Evolutionary conservation across 2,888 invertebrate genomes (phyloP).

Genomic region (Troides helena): DNA sequence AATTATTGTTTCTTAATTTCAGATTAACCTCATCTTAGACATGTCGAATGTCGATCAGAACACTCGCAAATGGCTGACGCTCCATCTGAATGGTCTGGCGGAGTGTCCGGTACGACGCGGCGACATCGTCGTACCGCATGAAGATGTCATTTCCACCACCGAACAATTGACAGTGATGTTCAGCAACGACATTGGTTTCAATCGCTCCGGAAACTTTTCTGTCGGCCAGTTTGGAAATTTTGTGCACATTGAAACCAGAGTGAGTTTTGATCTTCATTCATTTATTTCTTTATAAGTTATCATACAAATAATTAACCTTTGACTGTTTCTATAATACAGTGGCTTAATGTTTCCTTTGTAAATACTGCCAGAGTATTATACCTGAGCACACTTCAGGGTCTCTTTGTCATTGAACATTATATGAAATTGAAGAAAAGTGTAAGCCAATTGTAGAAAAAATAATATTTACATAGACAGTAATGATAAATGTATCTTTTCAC

Average conservation of each 20-base stretch:
- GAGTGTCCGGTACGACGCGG: conserved; percentile 86
- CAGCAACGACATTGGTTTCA: conserved; percentile 83
- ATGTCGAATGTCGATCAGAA: conserved; percentile 80
- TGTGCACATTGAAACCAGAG: conserved; percentile 84
- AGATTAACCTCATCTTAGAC: conserved; percentile 88
- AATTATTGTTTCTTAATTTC: conserved; percentile 30
- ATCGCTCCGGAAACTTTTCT: conserved; percentile 80
- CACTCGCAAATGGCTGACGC: conserved; percentile 85
- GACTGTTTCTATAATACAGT: too few species aligned
- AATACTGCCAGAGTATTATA: too few species aligned
- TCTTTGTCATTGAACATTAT: too few species aligned
- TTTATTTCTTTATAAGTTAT: too few species aligned
- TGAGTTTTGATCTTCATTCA: conserved; percentile 43
- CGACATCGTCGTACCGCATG: conserved; percentile 80
- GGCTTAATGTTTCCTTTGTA: too few species aligned
- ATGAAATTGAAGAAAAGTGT: too few species aligned
- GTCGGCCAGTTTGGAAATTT: conserved; percentile 87
- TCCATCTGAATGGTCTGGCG: conserved; percentile 86
- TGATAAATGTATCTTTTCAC: too few species aligned
- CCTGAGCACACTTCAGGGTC: too few species aligned
- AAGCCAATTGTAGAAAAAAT: too few species aligned
- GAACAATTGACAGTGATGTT: conserved; percentile 86
- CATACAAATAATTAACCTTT: too few species aligned
- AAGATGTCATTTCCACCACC: conserved; percentile 88
- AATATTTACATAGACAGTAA: too few species aligned